Evolutionary conservation across 2,888 invertebrate genomes (phyloP), one percentile per base, ranked within the genome.

Genomic region (Neoitamus cyanurus): DNA sequence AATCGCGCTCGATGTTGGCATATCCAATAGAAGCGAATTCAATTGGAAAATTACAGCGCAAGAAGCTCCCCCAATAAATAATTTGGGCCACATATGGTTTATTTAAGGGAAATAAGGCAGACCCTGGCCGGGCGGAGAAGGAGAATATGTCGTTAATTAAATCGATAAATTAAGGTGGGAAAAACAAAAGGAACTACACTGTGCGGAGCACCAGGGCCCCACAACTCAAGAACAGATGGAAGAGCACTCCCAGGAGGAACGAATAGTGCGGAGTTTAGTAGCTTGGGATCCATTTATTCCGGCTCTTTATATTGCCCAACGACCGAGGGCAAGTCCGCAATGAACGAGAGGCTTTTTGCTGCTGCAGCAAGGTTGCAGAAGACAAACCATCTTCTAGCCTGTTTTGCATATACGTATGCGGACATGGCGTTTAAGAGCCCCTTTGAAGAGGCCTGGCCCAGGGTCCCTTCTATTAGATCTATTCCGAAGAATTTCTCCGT

Each of bases 41-140:
- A 78, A 78, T 78, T 78, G 78, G 78, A 58, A 78, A 78, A 78
- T 78, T 78, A 78, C 77, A 78, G 58, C 15, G 30, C 58, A 78
- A 46, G 48, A 20, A 58, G 58, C 48, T 48, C 30, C 20, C 15
- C 25, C 20, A n/a, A 48, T 78, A 58, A 48, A 48, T 78, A 78
- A 58, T 48, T 58, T 28, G 48, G 58, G 25, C 42, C 58, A 20
- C 46, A 58, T 58, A 58, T 58, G 78, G 48, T 58, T 78, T 78
- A 58, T 78, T 58, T 37, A 75, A 42, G 42, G 28, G 75, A 75
- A 75, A 75, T 42, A 42, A 75, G 75, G 75, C 48, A 31, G 42
- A 7, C 31, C 30, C 31, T 36, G 20, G 20, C 7, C 11, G 15
- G 9, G 70, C 34, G 78, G 42, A 42, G 31, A 11, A 30, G 31